Percentiles rank a stretch among this genome's conserved stretches.
Evolutionary conservation across 2,797 vertebrate genomes (phyloP).

Genomic region (Sebastes trivittatus): DNA sequence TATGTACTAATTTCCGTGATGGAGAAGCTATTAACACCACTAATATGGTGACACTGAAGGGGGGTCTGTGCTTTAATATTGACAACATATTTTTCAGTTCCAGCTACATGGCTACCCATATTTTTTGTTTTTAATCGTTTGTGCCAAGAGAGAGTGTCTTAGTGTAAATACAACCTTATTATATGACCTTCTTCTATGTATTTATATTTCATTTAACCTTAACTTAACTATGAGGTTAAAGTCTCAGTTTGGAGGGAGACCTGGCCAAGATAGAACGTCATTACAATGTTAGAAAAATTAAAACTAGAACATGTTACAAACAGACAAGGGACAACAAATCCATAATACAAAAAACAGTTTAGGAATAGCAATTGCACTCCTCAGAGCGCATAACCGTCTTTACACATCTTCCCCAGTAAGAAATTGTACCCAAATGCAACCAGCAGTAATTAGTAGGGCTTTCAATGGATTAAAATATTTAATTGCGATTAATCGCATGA

Average conservation of each 20-base stretch:
- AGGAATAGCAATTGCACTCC: too few relatives aligned
- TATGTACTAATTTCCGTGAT: background rate
- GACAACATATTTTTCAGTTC: background rate
- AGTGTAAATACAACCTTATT: background rate
- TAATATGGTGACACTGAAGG: background rate
- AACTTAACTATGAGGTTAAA: too few relatives aligned
- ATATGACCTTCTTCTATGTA: background rate
- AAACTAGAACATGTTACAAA: too few relatives aligned
- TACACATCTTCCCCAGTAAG: background rate
- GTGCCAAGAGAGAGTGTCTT: background rate
- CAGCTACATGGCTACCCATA: background rate
- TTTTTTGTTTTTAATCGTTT: background rate
- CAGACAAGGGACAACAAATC: too few relatives aligned
- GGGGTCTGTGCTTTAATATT: background rate
- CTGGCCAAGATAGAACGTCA: too few relatives aligned
- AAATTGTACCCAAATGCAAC: background rate
- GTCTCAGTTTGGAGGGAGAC: too few relatives aligned
- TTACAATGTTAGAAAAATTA: too few relatives aligned
- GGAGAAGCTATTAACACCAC: background rate
- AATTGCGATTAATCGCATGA: too few relatives aligned
- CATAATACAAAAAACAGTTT: too few relatives aligned
- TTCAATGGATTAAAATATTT: too few relatives aligned
- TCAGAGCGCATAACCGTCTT: background rate
- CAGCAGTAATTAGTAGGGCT: background rate
- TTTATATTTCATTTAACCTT: too few relatives aligned